phyloP scores from a whole-genome alignment of 1,140 invertebrate species.

The Diorhabda sublineata region DNA sequence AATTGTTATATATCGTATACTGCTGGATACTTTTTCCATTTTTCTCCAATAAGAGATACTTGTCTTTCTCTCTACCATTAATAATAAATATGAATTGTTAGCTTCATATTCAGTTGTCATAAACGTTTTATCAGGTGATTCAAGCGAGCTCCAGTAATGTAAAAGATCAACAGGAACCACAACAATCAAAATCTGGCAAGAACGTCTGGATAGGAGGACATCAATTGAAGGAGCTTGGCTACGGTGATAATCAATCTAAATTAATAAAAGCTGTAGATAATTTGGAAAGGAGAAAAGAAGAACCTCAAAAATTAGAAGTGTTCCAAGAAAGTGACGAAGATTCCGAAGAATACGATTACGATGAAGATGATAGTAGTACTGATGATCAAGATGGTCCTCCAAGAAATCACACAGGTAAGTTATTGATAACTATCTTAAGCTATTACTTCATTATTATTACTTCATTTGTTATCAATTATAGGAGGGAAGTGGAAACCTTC shows the following conservation, averaged over 20 bases:
- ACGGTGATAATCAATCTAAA: slow-evolving; percentile 56
- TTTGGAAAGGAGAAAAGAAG: slow-evolving; percentile 49
- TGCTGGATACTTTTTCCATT: too few species aligned
- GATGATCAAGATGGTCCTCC: slow-evolving; percentile 53
- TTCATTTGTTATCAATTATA: background rate
- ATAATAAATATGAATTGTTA: too few species aligned
- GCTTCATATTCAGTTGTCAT: too few species aligned
- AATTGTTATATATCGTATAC: too few species aligned
- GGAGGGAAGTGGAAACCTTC: slow-evolving; percentile 51
- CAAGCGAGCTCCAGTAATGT: slow-evolving; percentile 33
- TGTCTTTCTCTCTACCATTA: too few species aligned
- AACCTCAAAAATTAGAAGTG: slow-evolving; percentile 29
- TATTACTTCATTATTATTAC: background rate
- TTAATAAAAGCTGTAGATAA: slow-evolving; percentile 59
- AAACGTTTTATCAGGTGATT: slow-evolving; percentile 17
- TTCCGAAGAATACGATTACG: slow-evolving; percentile 53
- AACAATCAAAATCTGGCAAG: slow-evolving; percentile 48
- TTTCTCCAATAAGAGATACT: too few species aligned
- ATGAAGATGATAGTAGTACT: slow-evolving; percentile 52
- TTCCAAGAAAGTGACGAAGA: slow-evolving; percentile 48
- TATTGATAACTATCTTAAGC: background rate
- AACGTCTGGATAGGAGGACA: slow-evolving; percentile 59
- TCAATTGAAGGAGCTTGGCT: slow-evolving; percentile 51
- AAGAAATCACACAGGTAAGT: slow-evolving; percentile 37
- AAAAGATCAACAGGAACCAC: slow-evolving; percentile 37